Base-by-base conservation (phyloP, 2,113 vertebrate genomes). In the Toxotes chatareus region DNA sequence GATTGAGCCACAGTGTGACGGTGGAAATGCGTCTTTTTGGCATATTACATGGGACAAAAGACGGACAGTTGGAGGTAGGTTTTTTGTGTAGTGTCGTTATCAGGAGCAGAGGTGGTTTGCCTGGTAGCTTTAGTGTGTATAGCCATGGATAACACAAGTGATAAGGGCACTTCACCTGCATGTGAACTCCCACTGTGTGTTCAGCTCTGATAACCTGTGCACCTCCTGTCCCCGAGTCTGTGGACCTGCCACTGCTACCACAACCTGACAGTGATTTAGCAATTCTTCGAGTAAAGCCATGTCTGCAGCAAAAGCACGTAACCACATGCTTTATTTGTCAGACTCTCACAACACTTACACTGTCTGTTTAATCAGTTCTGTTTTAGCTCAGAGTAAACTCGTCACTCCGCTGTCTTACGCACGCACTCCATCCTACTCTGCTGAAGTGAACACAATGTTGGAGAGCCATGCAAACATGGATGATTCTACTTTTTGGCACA, bases 171-270 rank as follows among this genome's bases (percentile, higher is more conserved):
- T 85, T 91, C 86, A 91, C 86, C 89, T 91, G 86, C 69, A 66
- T 74, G 72, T 93, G 91, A 93, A 88, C 93, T 85, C 84, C 53
- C 56, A 44, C 49, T 84, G 88, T 89, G 83, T 86, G 84, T 53
- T 83, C 32, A 77, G 68, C 69, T 62, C 78, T 70, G 89, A 87
- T 92, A 86, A 88, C 86, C 86, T 82, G 10, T 62, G 31, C 32
- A 38, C 64, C 36, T 36, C 3, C 40, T 66, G 46, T 32, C 44
- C 44, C 34, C 13, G 32, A 19, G 13, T 56, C 73, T 59, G 59
- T 47, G 65, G 32, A 77, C 47, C 51, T 69, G 49, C 77, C 57
- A 6, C 63, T n/a, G 47, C 71, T 17, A 17, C 62, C 57, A 21
- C 74, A 47, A 2, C 65, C 60, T 44, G 16, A 62, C 73, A 38